phyloP scores from a whole-genome alignment of 2,113 vertebrate genomes.

The Otus sunia region DNA sequence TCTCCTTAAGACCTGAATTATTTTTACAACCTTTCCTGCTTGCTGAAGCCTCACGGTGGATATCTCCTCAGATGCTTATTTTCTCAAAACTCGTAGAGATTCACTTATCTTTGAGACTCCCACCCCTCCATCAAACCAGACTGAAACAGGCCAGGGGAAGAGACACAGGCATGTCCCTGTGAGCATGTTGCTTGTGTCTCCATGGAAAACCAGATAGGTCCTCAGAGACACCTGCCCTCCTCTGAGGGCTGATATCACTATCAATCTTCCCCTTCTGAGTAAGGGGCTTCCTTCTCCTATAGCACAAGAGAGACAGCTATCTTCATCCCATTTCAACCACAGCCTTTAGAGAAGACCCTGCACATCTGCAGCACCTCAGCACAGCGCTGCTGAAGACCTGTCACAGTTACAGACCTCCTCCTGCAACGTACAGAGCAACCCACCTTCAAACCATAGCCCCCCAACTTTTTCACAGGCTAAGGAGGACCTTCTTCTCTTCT shows the following conservation, averaged over 20 bases:
- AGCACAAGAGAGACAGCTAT: neutral
- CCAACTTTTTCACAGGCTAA: neutral
- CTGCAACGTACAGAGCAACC: neutral
- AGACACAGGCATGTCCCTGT: neutral
- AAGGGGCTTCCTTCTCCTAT: neutral
- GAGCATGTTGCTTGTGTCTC: neutral
- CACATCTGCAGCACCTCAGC: neutral
- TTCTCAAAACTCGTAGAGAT: neutral
- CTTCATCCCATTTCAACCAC: neutral
- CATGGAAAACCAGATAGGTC: neutral
- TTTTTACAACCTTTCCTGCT: neutral
- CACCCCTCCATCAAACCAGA: neutral
- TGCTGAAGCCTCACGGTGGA: neutral
- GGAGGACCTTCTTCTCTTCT: neutral
- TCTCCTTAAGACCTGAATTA: neutral
- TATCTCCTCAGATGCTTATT: neutral
- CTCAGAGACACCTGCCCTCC: neutral
- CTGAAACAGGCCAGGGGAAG: neutral
- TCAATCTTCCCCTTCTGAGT: neutral
- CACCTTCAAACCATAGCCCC: neutral
- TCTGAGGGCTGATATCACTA: neutral
- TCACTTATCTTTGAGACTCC: neutral
- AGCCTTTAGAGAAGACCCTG: neutral
- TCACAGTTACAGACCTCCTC: neutral
- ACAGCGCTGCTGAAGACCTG: rapidly evolving